Evolutionary conservation across 2,113 vertebrate genomes (phyloP).

Genomic region (Solea solea): DNA sequence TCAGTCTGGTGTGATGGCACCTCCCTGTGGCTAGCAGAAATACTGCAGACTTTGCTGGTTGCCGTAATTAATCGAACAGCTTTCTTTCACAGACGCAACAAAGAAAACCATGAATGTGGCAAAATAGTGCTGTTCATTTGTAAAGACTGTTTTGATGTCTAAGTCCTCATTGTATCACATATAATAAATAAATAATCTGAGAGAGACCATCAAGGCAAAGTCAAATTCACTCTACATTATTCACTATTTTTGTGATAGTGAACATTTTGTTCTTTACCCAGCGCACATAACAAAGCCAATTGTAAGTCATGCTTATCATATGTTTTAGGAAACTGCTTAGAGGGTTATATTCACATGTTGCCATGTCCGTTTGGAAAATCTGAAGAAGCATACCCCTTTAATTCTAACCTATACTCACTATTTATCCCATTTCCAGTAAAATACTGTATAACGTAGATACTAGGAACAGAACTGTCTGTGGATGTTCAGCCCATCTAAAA

Average conservation of each 20-base stretch:
- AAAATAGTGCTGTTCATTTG: conserved; percentile 1
- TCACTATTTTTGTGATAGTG: not conserved
- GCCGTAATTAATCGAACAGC: not conserved
- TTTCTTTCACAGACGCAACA: not conserved
- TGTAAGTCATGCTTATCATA: not conserved
- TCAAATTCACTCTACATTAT: too few species aligned
- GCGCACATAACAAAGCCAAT: not conserved
- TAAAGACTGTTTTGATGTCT: not conserved
- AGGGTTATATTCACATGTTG: not conserved
- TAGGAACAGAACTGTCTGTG: not conserved
- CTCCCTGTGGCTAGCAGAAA: conserved; percentile 41
- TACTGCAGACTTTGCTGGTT: conserved; percentile 13
- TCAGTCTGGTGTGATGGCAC: conserved; percentile 30
- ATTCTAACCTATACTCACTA: not conserved
- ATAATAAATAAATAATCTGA: not conserved
- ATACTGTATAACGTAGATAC: too few species aligned
- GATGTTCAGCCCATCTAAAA: not conserved
- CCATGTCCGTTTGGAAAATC: too few species aligned
- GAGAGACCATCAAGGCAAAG: too few species aligned
- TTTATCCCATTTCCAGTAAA: not conserved
- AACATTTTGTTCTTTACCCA: not conserved
- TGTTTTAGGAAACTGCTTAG: not conserved
- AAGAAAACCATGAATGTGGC: conserved; percentile 13
- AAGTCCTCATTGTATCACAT: not conserved
- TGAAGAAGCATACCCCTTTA: too few species aligned